These are phyloP conservation scores for Hiodon alosoides DNA, from an alignment of 2,113 vertebrate genomes.

Conservation along the genomic window DNA sequence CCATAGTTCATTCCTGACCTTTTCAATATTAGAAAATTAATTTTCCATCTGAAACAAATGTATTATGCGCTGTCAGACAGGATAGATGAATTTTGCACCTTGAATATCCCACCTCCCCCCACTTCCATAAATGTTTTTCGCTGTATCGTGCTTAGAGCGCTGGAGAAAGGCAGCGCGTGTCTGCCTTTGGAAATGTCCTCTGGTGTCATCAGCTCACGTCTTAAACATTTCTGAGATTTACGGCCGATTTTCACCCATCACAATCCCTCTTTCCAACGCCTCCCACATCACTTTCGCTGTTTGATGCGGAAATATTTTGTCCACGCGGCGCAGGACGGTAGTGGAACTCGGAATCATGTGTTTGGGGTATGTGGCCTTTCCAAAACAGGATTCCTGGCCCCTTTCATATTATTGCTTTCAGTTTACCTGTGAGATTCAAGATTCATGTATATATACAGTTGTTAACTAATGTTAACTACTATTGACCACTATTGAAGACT, in stretches of 20 bases:
- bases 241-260: slow-evolving; percentile 59
- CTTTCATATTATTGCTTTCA: too few relatives aligned
- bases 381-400: background rate
- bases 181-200: slow-evolving; percentile 48
- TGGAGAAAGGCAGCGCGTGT: background rate
- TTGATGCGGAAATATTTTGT: slow-evolving; percentile 41
- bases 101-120: slow-evolving; percentile 58
- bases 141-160: background rate
- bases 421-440: too few relatives aligned
- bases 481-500: slow-evolving; percentile 35
- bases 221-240: slow-evolving; percentile 61
- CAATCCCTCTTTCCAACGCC: slow-evolving; percentile 40
- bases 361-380: slow-evolving; percentile 8
- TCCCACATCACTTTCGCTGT: slow-evolving; percentile 36
- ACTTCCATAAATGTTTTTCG: slow-evolving; percentile 30
- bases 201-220: slow-evolving; percentile 56
- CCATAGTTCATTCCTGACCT: slow-evolving; percentile 86
- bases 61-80: slow-evolving; percentile 82
- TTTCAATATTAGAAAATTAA: slow-evolving; percentile 96
- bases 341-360: too few relatives aligned
- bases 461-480: too few relatives aligned
- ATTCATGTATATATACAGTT: too few relatives aligned
- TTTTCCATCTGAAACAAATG: slow-evolving; percentile 90
- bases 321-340: slow-evolving; percentile 30
- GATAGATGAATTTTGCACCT: slow-evolving; percentile 77